These are phyloP conservation scores for Porites australiensis DNA, from an alignment of 64 coral and sea anemone genomes.

Conservation along the genomic window DNA sequence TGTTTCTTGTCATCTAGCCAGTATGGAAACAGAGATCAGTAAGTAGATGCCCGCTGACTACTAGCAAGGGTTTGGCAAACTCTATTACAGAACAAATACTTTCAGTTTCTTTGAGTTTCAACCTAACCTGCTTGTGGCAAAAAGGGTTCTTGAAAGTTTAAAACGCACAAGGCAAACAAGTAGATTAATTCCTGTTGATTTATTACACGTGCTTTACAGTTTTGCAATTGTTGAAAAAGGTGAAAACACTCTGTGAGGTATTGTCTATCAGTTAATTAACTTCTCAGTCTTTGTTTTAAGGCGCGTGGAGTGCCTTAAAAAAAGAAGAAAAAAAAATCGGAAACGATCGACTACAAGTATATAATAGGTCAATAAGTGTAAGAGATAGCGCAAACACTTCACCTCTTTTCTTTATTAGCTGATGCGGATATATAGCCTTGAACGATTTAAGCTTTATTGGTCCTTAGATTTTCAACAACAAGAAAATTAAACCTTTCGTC, in stretches of 20 bases:
- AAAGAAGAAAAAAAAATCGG: not conserved
- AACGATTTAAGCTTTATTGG: too few species aligned
- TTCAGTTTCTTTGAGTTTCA: too few species aligned
- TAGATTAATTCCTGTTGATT: too few species aligned
- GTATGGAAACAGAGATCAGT: too few species aligned
- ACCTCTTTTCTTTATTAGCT: not conserved
- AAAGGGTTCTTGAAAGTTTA: not conserved
- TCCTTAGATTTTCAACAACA: too few species aligned
- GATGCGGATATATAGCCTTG: too few species aligned
- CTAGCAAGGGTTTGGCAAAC: too few species aligned
- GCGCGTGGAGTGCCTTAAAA: not conserved
- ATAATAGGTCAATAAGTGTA: not conserved
- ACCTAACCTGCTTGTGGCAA: too few species aligned
- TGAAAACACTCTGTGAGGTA: not conserved
- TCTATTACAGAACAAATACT: too few species aligned
- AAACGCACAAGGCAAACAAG: not conserved
- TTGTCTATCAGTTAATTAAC: conserved; percentile 7
- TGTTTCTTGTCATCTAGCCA: too few species aligned
- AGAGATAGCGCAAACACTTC: not conserved
- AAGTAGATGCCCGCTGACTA: too few species aligned
- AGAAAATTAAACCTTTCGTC: too few species aligned
- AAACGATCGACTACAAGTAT: not conserved
- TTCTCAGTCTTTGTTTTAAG: not conserved
- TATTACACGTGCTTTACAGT: not conserved
- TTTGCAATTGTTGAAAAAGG: not conserved